Evolutionary conservation across 2,888 invertebrate species (phyloP).

Genomic region (Arrhopalites spinosus): DNA sequence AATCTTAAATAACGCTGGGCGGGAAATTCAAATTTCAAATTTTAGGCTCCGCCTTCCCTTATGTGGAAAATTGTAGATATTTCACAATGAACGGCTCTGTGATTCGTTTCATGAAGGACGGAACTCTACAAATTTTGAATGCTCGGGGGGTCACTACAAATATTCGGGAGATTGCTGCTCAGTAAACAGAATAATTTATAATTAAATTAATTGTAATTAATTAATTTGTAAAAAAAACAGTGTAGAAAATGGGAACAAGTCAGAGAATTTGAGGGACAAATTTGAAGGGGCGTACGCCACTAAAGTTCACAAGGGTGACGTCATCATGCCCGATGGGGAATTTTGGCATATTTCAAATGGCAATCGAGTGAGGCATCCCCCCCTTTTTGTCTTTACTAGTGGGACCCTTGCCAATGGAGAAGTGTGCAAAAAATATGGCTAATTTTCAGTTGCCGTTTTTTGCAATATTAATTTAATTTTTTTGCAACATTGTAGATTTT

Average conservation of each 20-base stretch:
- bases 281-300: constrained; percentile 37
- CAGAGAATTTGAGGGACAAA: constrained; percentile 1
- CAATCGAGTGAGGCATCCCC: constrained; percentile 36
- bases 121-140: constrained; percentile 47
- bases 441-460: too few species aligned
- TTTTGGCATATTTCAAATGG: constrained; percentile 46
- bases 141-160: constrained; percentile 50
- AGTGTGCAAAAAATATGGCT: too few species aligned
- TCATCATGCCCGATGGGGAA: constrained; percentile 48
- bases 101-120: constrained; percentile 46
- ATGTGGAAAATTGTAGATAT: constrained; percentile 44
- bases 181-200: constrained; percentile 18
- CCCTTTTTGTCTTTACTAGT: constrained; percentile 48
- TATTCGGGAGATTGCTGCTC: constrained; percentile 46
- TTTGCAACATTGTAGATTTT: constrained; percentile 31
- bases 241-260: background rate
- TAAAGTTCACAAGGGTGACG: constrained; percentile 50
- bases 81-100: constrained; percentile 49
- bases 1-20: background rate
- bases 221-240: background rate
- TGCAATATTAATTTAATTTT: background rate
- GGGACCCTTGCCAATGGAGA: constrained; percentile 48
- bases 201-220: background rate
- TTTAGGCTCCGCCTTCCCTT: constrained; percentile 40
- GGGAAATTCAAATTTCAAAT: background rate